These are phyloP conservation scores for Hydrotaea diabolus DNA, from an alignment of 2,888 invertebrate species.

Conservation along the genomic window DNA sequence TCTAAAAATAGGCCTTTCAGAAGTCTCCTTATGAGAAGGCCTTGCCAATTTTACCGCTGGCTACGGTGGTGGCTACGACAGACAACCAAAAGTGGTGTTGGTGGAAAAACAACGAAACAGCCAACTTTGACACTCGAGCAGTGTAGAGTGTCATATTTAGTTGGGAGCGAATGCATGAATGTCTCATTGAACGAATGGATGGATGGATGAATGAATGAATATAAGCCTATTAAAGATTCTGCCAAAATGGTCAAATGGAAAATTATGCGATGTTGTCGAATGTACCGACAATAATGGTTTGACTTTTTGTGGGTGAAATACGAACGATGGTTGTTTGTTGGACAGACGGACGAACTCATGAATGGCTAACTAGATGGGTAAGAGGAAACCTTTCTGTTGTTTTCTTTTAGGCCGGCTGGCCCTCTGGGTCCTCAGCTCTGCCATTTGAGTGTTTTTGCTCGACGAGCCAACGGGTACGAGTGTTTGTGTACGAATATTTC, in stretches of 20 bases:
- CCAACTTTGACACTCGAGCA: slow-evolving; percentile 59
- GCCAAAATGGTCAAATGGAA: slow-evolving; percentile 49
- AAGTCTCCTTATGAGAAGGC: no score
- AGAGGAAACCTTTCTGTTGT: slow-evolving; percentile 50
- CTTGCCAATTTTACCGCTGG: no score
- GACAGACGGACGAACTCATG: neutral
- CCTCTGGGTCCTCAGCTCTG: neutral
- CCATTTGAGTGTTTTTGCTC: neutral
- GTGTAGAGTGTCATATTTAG: slow-evolving; percentile 78
- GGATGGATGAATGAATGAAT: slow-evolving; percentile 8
- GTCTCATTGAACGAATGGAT: slow-evolving; percentile 13
- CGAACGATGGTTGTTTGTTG: slow-evolving; percentile 37
- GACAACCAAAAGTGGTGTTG: slow-evolving; percentile 27
- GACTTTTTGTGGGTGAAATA: slow-evolving; percentile 62
- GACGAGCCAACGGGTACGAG: no score
- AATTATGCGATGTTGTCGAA: slow-evolving; percentile 3
- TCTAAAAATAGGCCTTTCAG: no score
- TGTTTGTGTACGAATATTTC: no score
- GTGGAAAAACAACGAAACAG: neutral
- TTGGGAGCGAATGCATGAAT: slow-evolving; percentile 72
- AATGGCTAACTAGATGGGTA: neutral
- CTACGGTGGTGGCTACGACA: slow-evolving; percentile 29
- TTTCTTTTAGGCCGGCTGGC: neutral
- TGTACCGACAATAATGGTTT: slow-evolving; percentile 47
- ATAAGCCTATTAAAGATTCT: slow-evolving; percentile 46